Evolutionary conservation across 2,113 vertebrate species (phyloP), one percentile per base, ranked within the genome.

Genomic region (Cyprinus carpio): DNA sequence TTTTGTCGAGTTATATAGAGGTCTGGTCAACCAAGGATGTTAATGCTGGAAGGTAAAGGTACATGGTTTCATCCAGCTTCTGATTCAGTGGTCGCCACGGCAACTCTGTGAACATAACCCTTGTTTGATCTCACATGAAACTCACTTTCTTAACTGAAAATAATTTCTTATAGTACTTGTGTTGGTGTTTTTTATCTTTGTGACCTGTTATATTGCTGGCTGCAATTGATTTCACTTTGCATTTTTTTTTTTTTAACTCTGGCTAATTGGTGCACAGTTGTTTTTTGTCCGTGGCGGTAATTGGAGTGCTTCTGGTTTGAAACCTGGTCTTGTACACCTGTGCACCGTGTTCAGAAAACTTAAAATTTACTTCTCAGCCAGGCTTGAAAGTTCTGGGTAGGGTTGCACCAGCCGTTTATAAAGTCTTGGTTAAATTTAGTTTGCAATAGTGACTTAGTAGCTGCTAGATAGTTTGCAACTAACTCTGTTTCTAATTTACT

Each of bases 11-110:
- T 81, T 65, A 67, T 16, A 67, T 23, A 60, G 54, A 49, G 40
- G 79, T 31, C 43, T 67, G 43, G 79, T 67, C 40, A 81, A 67
- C 37, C 62, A 67, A 67, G 62, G 25, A 67, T 67, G 25, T 51
- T 51, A 13, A 81, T 65, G 13, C 25, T 46, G 25, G 25, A 12
- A 65, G 40, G 58, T n/a, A 81, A 65, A 67, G 60, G 62, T 81
- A 49, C 27, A 29, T 1, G 18, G 25, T 58, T 58, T 58, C 54
- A 58, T 58, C 18, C 54, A 58, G 54, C 54, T 23, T 81, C 4
- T 23, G 37, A 65, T 29, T 65, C 34, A 18, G 40, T 11, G 58
- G 56, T 64, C 9, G 6, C 51, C 37, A 80, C 2, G 7, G 37
- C 40, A 81, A 65, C 13, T 20, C 58, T 43, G 23, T 65, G 40